These are phyloP conservation scores for Ancistrus triradiatus DNA, from an alignment of 2,113 vertebrate genomes.

Conservation along the genomic window DNA sequence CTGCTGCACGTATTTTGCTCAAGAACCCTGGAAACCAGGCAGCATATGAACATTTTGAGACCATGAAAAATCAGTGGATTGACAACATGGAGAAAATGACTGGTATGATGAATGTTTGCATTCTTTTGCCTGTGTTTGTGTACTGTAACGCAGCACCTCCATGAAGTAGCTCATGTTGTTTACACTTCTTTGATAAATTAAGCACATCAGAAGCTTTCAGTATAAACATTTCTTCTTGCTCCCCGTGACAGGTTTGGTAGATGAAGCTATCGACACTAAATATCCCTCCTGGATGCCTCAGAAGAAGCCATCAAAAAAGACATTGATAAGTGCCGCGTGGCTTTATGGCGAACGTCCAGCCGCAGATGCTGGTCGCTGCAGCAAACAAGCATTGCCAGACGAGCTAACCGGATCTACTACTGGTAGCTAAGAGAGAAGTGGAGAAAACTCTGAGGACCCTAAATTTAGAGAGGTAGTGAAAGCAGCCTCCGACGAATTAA, in stretches of 20 bases:
- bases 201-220: too few species aligned
- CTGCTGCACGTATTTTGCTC: conserved; percentile 89
- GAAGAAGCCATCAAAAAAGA: conserved; percentile 99
- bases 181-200: too few species aligned
- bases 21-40: conserved; percentile 96
- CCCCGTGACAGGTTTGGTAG: conserved; percentile 79
- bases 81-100: conserved; percentile 98
- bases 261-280: conserved; percentile 97
- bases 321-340: conserved; percentile 95
- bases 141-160: too few species aligned
- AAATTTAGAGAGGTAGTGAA: conserved; percentile 94
- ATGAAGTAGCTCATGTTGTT: too few species aligned
- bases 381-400: conserved; percentile 95
- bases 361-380: conserved; percentile 96
- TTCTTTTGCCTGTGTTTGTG: background rate
- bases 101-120: conserved; percentile 62
- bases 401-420: conserved; percentile 91
- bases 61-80: conserved; percentile 99
- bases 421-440: conserved; percentile 93
- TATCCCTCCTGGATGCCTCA: conserved; percentile 93
- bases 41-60: conserved; percentile 96
- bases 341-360: conserved; percentile 97
- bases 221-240: too few species aligned
- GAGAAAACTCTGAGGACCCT: conserved; percentile 97
- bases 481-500: conserved; percentile 88